Conservation (phyloP, 2,888 invertebrate species). For the Pecten maximus region DNA sequence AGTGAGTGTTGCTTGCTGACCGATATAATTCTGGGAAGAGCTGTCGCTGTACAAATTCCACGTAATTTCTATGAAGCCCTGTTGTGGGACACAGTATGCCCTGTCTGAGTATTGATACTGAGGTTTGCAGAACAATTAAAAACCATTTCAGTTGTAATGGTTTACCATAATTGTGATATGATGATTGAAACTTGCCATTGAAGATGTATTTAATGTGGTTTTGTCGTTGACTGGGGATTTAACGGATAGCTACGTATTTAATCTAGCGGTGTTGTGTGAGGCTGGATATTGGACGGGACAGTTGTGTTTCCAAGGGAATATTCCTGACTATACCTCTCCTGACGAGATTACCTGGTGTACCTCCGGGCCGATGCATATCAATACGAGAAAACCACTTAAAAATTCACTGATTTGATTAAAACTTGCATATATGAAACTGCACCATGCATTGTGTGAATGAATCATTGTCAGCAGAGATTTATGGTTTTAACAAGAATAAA, state of each 20-base stretch:
- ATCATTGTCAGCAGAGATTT: not conserved
- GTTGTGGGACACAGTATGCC: not conserved
- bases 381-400: not conserved
- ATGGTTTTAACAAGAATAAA: not conserved
- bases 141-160: not conserved
- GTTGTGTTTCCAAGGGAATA: not conserved
- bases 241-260: not conserved
- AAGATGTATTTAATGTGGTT: not conserved
- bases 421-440: not conserved
- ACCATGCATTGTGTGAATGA: not conserved
- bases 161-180: constrained; percentile 3
- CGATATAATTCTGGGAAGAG: not conserved
- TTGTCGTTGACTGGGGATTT: not conserved
- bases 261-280: not conserved
- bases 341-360: not conserved
- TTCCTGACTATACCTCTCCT: not conserved
- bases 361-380: not conserved
- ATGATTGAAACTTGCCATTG: not conserved
- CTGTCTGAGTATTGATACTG: not conserved
- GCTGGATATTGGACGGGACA: not conserved
- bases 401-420: not conserved
- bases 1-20: too few species aligned
- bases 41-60: not conserved
- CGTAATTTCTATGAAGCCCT: not conserved
- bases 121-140: not conserved